phyloP scores from a whole-genome alignment of 2,797 vertebrate genomes.

The Tarsius wallacei region DNA sequence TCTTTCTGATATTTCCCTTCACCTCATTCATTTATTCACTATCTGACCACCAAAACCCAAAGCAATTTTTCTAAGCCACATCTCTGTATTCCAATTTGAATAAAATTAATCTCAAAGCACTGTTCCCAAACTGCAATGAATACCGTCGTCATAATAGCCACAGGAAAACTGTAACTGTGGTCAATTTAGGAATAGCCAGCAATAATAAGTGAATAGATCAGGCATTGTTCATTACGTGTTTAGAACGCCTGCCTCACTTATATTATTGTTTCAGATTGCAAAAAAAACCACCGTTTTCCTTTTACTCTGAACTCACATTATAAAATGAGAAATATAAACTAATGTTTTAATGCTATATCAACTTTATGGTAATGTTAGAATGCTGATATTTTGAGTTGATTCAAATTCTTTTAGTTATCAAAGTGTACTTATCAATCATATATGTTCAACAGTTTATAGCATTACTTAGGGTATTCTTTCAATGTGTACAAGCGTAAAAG shows the following conservation, averaged over 20 bases:
- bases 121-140: neutral
- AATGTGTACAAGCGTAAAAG: neutral
- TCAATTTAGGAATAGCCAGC: neutral
- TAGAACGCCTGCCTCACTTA: neutral
- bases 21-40: neutral
- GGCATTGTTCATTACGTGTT: neutral
- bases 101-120: neutral
- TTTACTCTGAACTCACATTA: neutral
- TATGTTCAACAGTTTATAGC: neutral
- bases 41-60: neutral
- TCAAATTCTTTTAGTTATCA: neutral
- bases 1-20: neutral
- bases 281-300: neutral
- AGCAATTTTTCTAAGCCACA: neutral
- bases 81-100: neutral
- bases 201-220: neutral
- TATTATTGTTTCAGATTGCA: neutral
- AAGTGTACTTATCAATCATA: neutral
- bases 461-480: neutral
- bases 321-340: neutral
- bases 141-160: neutral
- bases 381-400: neutral
- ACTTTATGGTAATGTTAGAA: neutral
- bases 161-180: neutral
- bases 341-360: neutral